phyloP scores from a whole-genome alignment of 2,797 vertebrate species.

The Rhinophrynus dorsalis region DNA sequence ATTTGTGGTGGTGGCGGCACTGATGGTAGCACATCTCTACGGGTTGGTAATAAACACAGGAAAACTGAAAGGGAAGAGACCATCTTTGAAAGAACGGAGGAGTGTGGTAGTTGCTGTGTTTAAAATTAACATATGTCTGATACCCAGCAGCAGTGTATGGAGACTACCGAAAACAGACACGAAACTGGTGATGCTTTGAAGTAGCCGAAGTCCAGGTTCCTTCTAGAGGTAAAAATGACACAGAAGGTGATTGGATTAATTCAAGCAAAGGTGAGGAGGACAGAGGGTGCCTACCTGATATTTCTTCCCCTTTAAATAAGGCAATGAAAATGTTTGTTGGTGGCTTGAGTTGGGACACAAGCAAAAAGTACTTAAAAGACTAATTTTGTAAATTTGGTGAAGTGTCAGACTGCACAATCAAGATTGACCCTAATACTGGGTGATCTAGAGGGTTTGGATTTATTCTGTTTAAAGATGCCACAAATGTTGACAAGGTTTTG shows the following conservation, averaged over 20 bases:
- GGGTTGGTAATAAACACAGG: too few relatives aligned
- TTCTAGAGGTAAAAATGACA: conserved; percentile 78
- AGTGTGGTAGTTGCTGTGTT: conserved; percentile 51
- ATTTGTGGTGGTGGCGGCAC: too few relatives aligned
- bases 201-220: conserved; percentile 58
- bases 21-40: too few relatives aligned
- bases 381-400: conserved; percentile 98
- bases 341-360: conserved; percentile 98
- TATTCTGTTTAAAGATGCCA: conserved; percentile 94
- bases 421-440: conserved; percentile 97
- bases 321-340: conserved; percentile 81
- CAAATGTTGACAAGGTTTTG: conserved; percentile 92
- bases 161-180: conserved; percentile 73
- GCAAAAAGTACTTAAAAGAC: conserved; percentile 98
- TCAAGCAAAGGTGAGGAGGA: conserved; percentile 96
- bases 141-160: conserved; percentile 65
- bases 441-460: conserved; percentile 98
- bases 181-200: conserved; percentile 64
- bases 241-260: conserved; percentile 90
- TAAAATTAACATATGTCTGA: conserved; percentile 62
- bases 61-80: too few relatives aligned
- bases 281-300: conserved; percentile 77
- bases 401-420: conserved; percentile 97
- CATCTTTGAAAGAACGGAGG: conserved; percentile 73
- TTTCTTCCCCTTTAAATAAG: conserved; percentile 20